phyloP scores from a whole-genome alignment of 1,140 invertebrate genomes.

The Patella vulgata region DNA sequence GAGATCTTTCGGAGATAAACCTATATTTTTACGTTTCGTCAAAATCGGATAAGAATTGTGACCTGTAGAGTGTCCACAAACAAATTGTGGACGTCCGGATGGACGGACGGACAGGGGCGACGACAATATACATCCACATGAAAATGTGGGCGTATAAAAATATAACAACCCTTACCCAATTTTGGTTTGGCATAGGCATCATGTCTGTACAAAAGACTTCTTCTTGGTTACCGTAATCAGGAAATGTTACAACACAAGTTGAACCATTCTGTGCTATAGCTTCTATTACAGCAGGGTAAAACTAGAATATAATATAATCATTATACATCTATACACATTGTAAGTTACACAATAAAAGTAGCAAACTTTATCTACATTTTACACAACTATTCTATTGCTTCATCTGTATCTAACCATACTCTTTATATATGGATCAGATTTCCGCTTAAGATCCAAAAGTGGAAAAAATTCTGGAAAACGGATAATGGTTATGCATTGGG shows the following conservation, averaged over 20 bases:
- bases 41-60: no score
- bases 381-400: neutral
- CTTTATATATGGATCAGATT: no score
- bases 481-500: no score
- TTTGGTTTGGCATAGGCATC: constrained; percentile 33
- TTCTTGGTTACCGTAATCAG: constrained; percentile 89
- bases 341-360: neutral
- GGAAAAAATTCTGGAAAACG: no score
- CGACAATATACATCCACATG: no score
- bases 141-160: no score
- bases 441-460: no score
- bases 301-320: constrained; percentile 72
- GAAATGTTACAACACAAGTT: constrained; percentile 85
- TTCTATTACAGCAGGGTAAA: constrained; percentile 85
- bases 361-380: neutral
- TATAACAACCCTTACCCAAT: constrained; percentile 44
- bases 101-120: no score
- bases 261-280: constrained; percentile 74
- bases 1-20: no score
- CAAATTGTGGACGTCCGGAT: no score
- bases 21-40: no score
- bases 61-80: no score
- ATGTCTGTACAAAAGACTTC: constrained; percentile 75
- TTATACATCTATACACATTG: neutral
- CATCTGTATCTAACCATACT: neutral